These are phyloP conservation scores for Scaptomyza flava DNA, from an alignment of 2,888 invertebrate genomes.

Conservation along the genomic window DNA sequence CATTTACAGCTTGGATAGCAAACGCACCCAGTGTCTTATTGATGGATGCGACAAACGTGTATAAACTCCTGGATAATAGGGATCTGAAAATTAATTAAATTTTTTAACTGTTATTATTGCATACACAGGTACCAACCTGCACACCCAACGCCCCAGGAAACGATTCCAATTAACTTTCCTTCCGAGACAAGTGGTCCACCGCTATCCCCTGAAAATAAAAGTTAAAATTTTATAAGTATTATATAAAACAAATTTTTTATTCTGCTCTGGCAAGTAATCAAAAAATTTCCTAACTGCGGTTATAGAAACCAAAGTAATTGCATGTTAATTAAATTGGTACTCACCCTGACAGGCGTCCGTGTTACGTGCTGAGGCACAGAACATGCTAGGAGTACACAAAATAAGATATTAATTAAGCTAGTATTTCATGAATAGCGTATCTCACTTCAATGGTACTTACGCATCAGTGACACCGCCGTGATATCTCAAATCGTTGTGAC, in stretches of 20 bases:
- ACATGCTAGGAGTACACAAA: constrained; percentile 72
- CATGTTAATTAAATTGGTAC: constrained; percentile 12
- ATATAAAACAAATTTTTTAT: no score
- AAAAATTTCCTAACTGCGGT: no score
- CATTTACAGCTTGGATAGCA: constrained; percentile 74
- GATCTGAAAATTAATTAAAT: constrained; percentile 58
- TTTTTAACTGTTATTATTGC: neutral
- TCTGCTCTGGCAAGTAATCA: no score
- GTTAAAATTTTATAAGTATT: neutral
- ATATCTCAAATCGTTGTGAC: constrained; percentile 62
- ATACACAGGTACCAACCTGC: constrained; percentile 47
- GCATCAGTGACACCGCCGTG: constrained; percentile 81
- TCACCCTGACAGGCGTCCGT: constrained; percentile 82
- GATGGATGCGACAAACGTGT: constrained; percentile 77
- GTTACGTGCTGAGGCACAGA: constrained; percentile 79
- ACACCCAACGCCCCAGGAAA: constrained; percentile 83
- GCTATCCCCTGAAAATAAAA: constrained; percentile 68
- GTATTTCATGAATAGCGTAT: constrained; percentile 11
- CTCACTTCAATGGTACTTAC: constrained; percentile 60
- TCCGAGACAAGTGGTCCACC: constrained; percentile 79
- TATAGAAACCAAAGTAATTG: neutral
- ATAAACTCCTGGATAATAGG: constrained; percentile 82
- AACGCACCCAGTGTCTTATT: constrained; percentile 79
- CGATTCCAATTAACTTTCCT: constrained; percentile 78
- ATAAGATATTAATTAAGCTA: constrained; percentile 31